Percentiles rank a stretch among this genome's conserved stretches.
Evolutionary conservation across 2,888 invertebrate genomes (phyloP).

Genomic region (Mellilla xanthometata): DNA sequence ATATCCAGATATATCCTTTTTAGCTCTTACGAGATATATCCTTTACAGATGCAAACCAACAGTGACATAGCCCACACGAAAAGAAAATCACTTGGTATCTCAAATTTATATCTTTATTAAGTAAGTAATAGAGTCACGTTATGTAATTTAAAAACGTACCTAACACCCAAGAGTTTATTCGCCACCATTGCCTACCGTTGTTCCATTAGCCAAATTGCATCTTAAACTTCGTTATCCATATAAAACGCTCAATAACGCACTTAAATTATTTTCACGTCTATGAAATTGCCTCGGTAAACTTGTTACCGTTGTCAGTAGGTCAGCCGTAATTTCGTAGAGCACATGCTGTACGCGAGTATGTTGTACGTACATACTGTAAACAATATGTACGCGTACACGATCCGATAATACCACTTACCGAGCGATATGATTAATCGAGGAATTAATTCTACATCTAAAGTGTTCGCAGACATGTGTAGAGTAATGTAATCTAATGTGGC

Average conservation of each 20-base stretch:
- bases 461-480: not conserved
- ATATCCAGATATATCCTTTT: no score
- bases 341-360: slow-evolving; percentile 4
- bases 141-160: no score
- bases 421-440: slow-evolving; percentile 8
- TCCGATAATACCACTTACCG: slow-evolving; percentile 14
- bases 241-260: slow-evolving; percentile 22
- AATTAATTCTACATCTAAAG: not conserved
- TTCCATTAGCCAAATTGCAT: slow-evolving; percentile 3
- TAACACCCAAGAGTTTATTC: not conserved
- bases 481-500: not conserved
- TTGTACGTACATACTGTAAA: slow-evolving; percentile 20
- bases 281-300: slow-evolving; percentile 43
- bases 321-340: slow-evolving; percentile 29
- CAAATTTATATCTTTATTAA: no score
- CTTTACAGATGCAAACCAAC: no score
- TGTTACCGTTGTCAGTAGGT: slow-evolving; percentile 39
- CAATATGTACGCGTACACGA: slow-evolving; percentile 7
- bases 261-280: slow-evolving; percentile 32
- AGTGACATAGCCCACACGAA: no score
- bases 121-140: no score
- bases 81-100: no score
- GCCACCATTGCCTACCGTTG: not conserved
- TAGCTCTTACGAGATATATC: no score
- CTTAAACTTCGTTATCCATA: slow-evolving; percentile 6